Conservation (phyloP, 2,113 vertebrate genomes). For the Sialia sialis region DNA sequence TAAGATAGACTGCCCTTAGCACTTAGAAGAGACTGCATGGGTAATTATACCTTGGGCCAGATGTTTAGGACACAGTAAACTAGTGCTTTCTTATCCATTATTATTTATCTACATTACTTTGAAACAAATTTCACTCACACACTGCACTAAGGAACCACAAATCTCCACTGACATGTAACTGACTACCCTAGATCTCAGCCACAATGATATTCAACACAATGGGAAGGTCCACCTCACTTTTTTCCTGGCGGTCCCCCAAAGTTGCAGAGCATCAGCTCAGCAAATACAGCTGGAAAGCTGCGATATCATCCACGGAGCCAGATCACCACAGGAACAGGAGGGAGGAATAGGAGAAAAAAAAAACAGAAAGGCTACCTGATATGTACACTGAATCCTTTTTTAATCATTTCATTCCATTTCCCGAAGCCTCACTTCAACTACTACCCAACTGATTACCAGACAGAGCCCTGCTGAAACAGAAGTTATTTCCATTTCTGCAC, state of each 20-base stretch:
- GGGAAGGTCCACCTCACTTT: not conserved
- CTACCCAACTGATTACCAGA: not conserved
- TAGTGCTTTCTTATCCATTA: not conserved
- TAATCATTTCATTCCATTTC: not conserved
- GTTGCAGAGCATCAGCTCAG: not conserved
- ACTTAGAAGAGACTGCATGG: not conserved
- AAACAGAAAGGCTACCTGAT: not conserved
- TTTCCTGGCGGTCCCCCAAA: not conserved
- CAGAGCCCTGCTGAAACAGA: not conserved
- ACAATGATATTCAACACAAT: not conserved
- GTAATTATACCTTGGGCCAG: not conserved
- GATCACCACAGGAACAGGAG: not conserved
- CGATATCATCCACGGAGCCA: not conserved
- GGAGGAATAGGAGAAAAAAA: not conserved
- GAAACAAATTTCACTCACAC: not conserved
- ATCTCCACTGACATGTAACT: not conserved
- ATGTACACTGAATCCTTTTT: not conserved
- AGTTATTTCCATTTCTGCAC: not conserved
- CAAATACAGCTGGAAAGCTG: slow-evolving; percentile 19
- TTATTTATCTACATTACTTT: not conserved
- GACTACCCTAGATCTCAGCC: not conserved
- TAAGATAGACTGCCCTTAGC: not conserved
- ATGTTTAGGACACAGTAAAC: not conserved
- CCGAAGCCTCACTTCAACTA: not conserved
- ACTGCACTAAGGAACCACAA: not conserved